phyloP scores from a whole-genome alignment of 2,888 invertebrate species.

The Trichopria drosophilae region DNA sequence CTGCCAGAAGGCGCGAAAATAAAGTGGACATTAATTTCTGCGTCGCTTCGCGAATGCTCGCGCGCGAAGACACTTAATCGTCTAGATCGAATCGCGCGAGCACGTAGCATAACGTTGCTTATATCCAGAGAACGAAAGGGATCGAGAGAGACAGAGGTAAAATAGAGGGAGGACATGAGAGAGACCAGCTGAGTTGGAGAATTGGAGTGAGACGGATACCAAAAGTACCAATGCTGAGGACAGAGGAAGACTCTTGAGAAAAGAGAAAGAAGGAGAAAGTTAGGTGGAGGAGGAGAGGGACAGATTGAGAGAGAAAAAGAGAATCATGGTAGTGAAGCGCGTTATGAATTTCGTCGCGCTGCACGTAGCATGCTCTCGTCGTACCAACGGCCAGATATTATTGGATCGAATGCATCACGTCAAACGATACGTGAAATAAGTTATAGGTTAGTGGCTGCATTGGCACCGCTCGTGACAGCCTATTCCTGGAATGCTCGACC shows the following conservation, averaged over 20 bases:
- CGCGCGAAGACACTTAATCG: slow-evolving; percentile 50
- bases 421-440: slow-evolving; percentile 60
- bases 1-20: slow-evolving; percentile 25
- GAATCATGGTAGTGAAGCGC: slow-evolving; percentile 15
- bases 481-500: slow-evolving; percentile 55
- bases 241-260: no score
- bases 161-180: no score
- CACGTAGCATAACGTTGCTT: slow-evolving; percentile 28
- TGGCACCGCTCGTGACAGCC: slow-evolving; percentile 58
- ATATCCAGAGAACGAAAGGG: no score
- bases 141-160: no score
- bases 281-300: slow-evolving; percentile 2
- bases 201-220: no score
- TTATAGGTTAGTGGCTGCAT: slow-evolving; percentile 60
- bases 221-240: no score
- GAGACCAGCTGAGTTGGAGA: no score
- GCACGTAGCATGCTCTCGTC: slow-evolving; percentile 22
- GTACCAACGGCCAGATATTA: slow-evolving; percentile 52
- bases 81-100: slow-evolving; percentile 50
- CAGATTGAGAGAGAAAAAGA: slow-evolving; percentile 1
- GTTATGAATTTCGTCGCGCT: slow-evolving; percentile 48
- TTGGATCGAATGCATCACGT: slow-evolving; percentile 60
- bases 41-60: not conserved
- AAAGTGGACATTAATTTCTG: slow-evolving; percentile 12
- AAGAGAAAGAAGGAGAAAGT: no score